Conservation (phyloP, 2,113 vertebrate genomes). For the Oryzias celebensis region DNA sequence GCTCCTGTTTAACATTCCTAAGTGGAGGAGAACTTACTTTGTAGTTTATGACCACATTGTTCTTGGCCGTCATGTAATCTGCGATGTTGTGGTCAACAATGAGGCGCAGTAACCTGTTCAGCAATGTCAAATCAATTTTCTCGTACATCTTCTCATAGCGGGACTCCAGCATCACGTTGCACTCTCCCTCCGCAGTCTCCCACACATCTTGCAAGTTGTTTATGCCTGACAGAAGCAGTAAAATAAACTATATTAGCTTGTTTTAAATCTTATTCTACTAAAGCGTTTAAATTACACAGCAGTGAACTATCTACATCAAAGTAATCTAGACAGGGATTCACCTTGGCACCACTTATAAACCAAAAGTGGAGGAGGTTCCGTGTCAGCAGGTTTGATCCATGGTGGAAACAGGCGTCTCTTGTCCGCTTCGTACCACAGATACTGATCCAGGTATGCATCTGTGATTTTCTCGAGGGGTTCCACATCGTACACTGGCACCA, state of each 20-base stretch:
- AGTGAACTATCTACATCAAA: not conserved
- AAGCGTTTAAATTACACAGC: no score
- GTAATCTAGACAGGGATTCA: constrained; percentile 38
- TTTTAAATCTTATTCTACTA: no score
- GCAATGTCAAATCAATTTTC: constrained; percentile 96
- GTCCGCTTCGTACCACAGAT: constrained; percentile 98
- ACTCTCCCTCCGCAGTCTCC: constrained; percentile 96
- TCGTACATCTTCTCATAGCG: constrained; percentile 99
- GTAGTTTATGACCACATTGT: constrained; percentile 99
- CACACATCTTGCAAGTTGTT: constrained; percentile 98
- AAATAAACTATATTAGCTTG: not conserved
- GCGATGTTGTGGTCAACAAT: constrained; percentile 99
- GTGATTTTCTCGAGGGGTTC: constrained; percentile 99
- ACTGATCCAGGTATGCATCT: constrained; percentile 97
- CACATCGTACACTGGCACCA: constrained; percentile 97
- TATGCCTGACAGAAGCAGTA: constrained; percentile 79
- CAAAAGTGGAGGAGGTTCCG: constrained; percentile 92
- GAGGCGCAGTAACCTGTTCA: constrained; percentile 95
- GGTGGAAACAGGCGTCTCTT: constrained; percentile 95
- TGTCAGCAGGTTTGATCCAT: constrained; percentile 99
- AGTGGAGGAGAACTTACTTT: constrained; percentile 77
- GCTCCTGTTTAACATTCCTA: no score
- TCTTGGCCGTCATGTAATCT: constrained; percentile 99
- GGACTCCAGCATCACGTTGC: constrained; percentile 98
- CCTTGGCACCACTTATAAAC: constrained; percentile 99